phyloP scores from a whole-genome alignment of 30 jellyfish, hydroid and myxozoan species.

The Aurelia aurita region DNA sequence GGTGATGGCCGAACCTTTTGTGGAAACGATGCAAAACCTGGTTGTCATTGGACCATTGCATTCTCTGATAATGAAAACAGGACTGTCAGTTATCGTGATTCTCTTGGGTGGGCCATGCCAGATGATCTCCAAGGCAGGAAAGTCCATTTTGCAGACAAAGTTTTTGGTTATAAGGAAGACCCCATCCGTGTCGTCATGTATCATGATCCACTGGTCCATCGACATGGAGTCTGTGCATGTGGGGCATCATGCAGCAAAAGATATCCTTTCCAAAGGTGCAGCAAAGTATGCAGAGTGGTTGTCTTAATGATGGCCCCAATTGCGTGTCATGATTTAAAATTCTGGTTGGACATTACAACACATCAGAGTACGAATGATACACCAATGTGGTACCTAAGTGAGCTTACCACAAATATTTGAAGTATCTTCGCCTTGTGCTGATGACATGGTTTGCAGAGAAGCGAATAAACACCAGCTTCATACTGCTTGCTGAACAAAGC shows the following conservation, averaged over 20 bases:
- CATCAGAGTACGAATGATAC: neutral
- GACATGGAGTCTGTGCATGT: neutral
- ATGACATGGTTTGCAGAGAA: neutral
- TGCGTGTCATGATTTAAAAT: neutral
- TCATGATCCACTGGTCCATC: neutral
- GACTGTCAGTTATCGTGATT: neutral
- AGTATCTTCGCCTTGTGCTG: neutral
- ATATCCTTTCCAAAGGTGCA: neutral
- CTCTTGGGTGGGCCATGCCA: neutral
- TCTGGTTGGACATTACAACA: neutral
- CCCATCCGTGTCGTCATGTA: neutral
- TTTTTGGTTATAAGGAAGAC: neutral
- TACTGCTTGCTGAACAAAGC: neutral
- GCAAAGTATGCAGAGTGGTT: neutral
- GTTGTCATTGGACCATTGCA: neutral
- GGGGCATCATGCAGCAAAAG: neutral
- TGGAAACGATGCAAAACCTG: neutral
- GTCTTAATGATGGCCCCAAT: neutral
- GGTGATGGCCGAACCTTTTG: constrained; percentile 1
- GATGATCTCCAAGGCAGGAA: neutral
- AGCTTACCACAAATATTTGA: neutral
- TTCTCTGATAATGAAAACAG: neutral
- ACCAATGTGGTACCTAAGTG: neutral
- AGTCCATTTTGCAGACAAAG: neutral
- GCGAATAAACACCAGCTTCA: neutral